These are phyloP conservation scores for Selenia dentaria DNA, from an alignment of 2,888 invertebrate species.

Conservation along the genomic window DNA sequence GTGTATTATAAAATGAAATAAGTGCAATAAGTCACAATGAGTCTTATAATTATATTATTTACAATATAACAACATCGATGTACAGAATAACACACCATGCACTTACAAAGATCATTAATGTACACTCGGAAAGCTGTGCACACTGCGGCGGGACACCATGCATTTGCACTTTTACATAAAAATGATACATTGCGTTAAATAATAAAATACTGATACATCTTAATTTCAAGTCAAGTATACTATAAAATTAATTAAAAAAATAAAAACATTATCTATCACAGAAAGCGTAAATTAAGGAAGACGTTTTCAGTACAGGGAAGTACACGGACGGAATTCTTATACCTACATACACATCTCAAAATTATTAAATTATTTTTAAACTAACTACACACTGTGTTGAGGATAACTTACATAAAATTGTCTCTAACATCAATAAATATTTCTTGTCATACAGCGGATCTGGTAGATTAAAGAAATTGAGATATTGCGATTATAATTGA, in stretches of 20 bases:
- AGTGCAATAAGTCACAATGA: conserved; percentile 79
- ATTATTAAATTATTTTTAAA: background rate
- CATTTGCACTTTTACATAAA: conserved; percentile 49
- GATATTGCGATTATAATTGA: conserved; percentile 15
- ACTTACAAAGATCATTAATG: conserved; percentile 74
- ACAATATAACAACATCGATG: conserved; percentile 64
- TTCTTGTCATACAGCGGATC: conserved; percentile 3
- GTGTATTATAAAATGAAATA: conserved; percentile 76
- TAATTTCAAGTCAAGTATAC: conserved; percentile 37
- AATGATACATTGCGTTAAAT: conserved; percentile 43
- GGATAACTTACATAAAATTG: conserved; percentile 14
- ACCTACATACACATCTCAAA: background rate
- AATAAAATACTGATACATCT: conserved; percentile 52
- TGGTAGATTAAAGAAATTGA: conserved; percentile 9
- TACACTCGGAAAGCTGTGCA: conserved; percentile 73
- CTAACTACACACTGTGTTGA: conserved; percentile 4
- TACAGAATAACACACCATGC: conserved; percentile 83
- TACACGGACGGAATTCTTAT: conserved; percentile 57
- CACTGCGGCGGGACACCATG: conserved; percentile 74
- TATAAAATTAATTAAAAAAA: conserved; percentile 37
- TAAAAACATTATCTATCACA: conserved; percentile 62
- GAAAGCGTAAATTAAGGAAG: conserved; percentile 58
- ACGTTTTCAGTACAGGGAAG: conserved; percentile 48
- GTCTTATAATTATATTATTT: conserved; percentile 80
- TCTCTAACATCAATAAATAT: conserved; percentile 6